Base-by-base conservation (phyloP, 2,797 vertebrate species). In the Champsocephalus esox region DNA sequence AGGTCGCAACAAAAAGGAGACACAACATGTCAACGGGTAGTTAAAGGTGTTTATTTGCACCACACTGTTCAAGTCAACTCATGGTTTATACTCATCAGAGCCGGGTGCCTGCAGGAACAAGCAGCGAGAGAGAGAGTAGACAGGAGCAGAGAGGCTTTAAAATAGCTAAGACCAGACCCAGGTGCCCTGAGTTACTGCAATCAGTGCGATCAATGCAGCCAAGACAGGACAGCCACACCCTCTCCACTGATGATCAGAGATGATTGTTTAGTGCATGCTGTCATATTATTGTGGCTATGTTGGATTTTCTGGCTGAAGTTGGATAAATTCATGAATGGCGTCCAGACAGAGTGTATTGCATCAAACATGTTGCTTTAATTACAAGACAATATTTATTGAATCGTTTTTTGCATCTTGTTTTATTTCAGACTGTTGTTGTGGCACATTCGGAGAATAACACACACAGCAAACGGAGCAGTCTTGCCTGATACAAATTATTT, bases 351-450 rank as follows among this genome's bases (percentile, higher is more conserved):
- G 38, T 65, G 46, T 61, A 70, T 69, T 56, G 16, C 16, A 50
- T 60, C 64, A 46, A 73, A 57, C 75, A 81, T 24, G 32, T 56
- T 28, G 41, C 49, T 79, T 4, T 46, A 54, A 78, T 81, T 66
- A 71, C 17, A 16, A 19, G 48, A 57, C 70, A 12, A 57, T 59
- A 44, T 51, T 60, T 59, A 44, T 51, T 60, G 64, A 32, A 45
- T 54, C 8, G 6, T 28, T 2, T 14, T 63, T 65, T 50, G n/a
- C 46, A 59, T 68, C 71, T 9, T 70, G 61, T 57, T 82, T 73
- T 68, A 68, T 73, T 64, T 72, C 13, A 52, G 46, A 38, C 19
- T 43, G 51, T 52, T 19, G 68, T 64, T 62, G 51, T 66, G 62
- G 16, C 4, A 0, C 38, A 58, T 14, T 44, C 45, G 57, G n/a